Evolutionary conservation across 2,888 invertebrate species (phyloP), one percentile per base, ranked within the genome.

Genomic region (Miltochrista miniata): DNA sequence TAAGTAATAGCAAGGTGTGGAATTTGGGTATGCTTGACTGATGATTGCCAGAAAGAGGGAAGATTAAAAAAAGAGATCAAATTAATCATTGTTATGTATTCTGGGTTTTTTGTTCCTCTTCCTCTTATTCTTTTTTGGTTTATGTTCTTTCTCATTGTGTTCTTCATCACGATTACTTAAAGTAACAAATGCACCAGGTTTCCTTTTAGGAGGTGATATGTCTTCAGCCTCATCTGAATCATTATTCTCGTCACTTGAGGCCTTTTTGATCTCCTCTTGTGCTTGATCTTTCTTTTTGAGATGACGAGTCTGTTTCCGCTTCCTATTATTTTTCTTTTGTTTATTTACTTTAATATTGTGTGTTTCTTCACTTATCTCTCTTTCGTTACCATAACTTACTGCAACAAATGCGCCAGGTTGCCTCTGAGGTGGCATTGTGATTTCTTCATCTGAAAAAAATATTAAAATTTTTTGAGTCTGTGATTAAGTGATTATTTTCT

Each of bases 341-440:
- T n/a, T n/a, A n/a, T n/a, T n/a, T n/a, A n/a, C n/a, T n/a, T n/a
- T n/a, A n/a, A n/a, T n/a, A n/a, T n/a, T n/a, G n/a, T n/a, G n/a
- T n/a, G n/a, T n/a, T n/a, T n/a, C n/a, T n/a, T n/a, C n/a, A n/a
- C n/a, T n/a, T n/a, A n/a, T n/a, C n/a, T 63, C 58, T 24, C 69
- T 68, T 42, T 80, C 76, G 55, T 74, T 74, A 55, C 86, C 91
- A 79, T 88, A 89, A 46, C 80, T 85, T 38, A 92, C 74, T 37
- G 81, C 73, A 8, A 91, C 90, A 84, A 81, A 90, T 51, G 87
- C 86, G 39, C 87, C 86, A 40, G 80, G 78, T 68, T 87, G 87
- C 39, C 84, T 81, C 66, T 88, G 89, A 7, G 56, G 57, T 48
- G 69, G 59, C 34, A 56, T 34, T 46, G 59, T 37, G 15, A 57